Conservation (phyloP, 2,113 vertebrate species). For the Chionomys nivalis region DNA sequence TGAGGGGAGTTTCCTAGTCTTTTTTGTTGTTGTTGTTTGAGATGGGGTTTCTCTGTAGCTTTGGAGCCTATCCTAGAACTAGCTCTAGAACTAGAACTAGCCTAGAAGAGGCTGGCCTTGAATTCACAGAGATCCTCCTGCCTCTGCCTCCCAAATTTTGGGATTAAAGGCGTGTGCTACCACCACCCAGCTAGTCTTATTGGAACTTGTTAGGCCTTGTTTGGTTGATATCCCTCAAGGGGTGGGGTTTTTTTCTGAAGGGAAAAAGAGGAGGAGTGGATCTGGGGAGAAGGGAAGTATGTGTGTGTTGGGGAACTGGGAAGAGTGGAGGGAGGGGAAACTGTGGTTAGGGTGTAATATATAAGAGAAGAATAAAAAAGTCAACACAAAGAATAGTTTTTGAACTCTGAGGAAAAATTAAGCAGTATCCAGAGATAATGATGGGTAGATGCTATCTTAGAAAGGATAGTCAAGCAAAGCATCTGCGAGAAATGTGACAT, state of each 20-base stretch:
- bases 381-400: neutral
- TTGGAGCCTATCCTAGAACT: no score
- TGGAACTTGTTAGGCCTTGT: neutral
- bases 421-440: neutral
- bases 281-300: neutral
- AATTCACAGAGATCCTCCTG: no score
- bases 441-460: neutral
- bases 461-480: neutral
- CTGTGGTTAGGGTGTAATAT: neutral
- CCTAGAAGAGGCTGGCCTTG: no score
- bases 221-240: neutral
- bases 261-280: neutral
- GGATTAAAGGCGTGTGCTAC: no score
- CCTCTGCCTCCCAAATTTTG: no score
- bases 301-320: neutral
- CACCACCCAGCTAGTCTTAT: neutral
- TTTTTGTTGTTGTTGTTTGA: neutral
- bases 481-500: constrained; percentile 28
- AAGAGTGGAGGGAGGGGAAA: neutral
- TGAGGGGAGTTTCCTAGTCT: neutral
- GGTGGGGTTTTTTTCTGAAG: neutral
- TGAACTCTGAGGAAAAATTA: constrained; percentile 18
- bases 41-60: no score
- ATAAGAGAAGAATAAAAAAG: neutral
- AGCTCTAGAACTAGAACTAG: no score